These are phyloP conservation scores for Hemiscyllium ocellatum DNA, from an alignment of 2,113 vertebrate species.

Conservation along the genomic window DNA sequence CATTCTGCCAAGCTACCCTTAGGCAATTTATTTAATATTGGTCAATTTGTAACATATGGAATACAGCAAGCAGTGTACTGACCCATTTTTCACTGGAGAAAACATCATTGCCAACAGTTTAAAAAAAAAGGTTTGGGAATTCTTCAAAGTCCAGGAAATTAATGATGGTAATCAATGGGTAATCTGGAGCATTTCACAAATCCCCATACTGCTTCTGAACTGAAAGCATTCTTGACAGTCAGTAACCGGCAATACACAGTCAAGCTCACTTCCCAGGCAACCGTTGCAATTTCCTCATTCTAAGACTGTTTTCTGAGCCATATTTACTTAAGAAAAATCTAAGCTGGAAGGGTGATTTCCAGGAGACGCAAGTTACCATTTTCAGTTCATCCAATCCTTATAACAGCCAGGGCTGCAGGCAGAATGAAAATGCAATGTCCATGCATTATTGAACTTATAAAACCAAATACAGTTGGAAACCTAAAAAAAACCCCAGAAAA, in stretches of 20 bases:
- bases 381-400: not conserved
- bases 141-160: not conserved
- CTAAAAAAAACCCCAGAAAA: too few relatives aligned
- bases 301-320: not conserved
- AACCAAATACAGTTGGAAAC: too few relatives aligned
- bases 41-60: not conserved
- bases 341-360: not conserved
- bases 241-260: not conserved
- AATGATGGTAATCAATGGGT: not conserved
- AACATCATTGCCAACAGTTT: not conserved
- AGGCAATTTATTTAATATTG: not conserved
- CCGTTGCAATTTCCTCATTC: not conserved
- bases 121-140: not conserved
- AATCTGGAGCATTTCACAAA: not conserved
- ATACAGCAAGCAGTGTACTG: not conserved
- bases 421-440: not conserved
- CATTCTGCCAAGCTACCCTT: not conserved
- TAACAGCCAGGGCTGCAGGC: not conserved
- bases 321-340: not conserved
- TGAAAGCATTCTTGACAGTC: not conserved
- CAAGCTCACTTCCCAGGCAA: not conserved
- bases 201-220: not conserved
- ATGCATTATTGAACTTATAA: not conserved
- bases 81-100: not conserved
- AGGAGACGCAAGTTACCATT: not conserved